phyloP scores from a whole-genome alignment of 2,797 vertebrate species.

The Graptemys geographica region DNA sequence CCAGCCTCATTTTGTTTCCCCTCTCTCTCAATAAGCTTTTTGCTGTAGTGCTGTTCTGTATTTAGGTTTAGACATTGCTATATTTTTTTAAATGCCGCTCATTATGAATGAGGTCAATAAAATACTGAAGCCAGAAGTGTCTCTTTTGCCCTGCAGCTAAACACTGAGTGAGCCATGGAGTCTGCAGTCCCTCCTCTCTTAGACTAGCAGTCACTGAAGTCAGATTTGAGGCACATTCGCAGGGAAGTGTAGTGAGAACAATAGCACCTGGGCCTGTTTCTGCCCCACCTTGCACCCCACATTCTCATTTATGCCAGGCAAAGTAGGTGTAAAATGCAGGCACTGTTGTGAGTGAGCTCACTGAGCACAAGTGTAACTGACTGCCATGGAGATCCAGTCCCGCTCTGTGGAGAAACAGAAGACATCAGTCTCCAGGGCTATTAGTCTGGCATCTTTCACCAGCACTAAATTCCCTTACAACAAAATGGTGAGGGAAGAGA shows the following conservation, averaged over 20 bases:
- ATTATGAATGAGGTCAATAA: slow-evolving; percentile 27
- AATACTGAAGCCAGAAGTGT: neutral
- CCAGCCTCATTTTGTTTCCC: neutral
- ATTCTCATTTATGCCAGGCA: neutral
- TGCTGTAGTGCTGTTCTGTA: neutral
- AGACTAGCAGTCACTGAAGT: neutral
- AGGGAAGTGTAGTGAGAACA: neutral
- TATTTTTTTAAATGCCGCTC: neutral
- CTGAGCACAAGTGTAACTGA: neutral
- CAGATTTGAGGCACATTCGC: neutral
- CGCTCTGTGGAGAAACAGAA: neutral
- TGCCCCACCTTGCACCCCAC: neutral
- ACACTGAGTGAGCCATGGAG: accelerated
- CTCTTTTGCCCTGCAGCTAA: neutral
- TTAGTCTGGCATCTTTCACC: neutral
- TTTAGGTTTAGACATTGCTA: neutral
- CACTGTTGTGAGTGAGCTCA: neutral
- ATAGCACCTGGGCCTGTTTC: neutral
- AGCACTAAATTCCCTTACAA: neutral
- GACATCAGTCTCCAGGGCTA: neutral
- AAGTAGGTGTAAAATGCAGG: neutral
- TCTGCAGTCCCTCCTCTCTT: neutral
- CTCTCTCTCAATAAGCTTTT: neutral
- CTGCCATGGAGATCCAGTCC: neutral
- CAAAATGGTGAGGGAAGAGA: neutral